Base-by-base conservation (phyloP, 2,797 vertebrate genomes). In the Trachurus trachurus region DNA sequence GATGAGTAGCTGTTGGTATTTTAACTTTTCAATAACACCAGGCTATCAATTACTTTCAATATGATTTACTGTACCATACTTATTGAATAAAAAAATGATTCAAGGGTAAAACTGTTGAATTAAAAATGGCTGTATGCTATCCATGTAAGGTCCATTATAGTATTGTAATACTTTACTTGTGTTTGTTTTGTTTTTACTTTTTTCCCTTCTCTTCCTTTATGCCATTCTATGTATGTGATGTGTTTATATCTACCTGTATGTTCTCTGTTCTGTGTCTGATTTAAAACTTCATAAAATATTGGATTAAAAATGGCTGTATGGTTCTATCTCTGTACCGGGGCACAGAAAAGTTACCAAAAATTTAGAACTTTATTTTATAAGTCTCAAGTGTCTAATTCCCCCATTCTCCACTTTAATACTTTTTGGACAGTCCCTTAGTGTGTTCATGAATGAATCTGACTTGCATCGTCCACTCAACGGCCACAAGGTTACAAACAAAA, bases 401-500 rank as follows among this genome's bases (percentile, higher is more conserved):
- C 9, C 1, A 26, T 3, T 49, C n/a, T 0, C 2, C 4, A 3
- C 5, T 1, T 15, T 15, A 31, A 64, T 63, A 3, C 29, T 22
- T 68, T 40, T 9, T 15, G 5, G 0, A 56, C 40, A 65, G 17
- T n/a, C 34, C 26, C 31, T 56, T 11, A 19, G 4, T 57, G 13
- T 39, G 26, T 70, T 22, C 16, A 26, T 31, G 5, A 22, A 44
- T 40, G 17, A 74, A 52, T 66, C 13, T n/a, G 47, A 73, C 52
- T 58, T 31, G 31, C 26, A 65, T 10, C 9, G 31, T 70, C 34
- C 22, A 47, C 56, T 66, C 49, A 42, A 61, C 71, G 66, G 61
- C 45, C 17, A 65, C 65, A 66, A 78, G 74, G 76, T 71, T 78
- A 58, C 31, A 71, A 81, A 80, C 69, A 54, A 75, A 26, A 65